These are phyloP conservation scores for Neoaliturus tenellus DNA, from an alignment of 2,888 invertebrate species.

Conservation along the genomic window DNA sequence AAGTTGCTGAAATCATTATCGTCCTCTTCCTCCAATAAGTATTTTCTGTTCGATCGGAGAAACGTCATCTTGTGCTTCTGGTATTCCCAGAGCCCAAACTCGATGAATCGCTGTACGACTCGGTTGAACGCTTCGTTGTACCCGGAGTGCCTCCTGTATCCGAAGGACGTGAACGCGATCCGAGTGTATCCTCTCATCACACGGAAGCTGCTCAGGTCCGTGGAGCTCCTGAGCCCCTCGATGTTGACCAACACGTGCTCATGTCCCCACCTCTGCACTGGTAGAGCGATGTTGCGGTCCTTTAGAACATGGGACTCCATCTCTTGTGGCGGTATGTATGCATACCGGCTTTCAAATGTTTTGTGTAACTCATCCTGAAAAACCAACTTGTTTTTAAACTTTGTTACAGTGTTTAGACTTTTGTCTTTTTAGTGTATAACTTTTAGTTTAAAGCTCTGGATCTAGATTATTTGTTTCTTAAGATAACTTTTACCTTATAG, in stretches of 20 bases:
- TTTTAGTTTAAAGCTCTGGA: too few species aligned
- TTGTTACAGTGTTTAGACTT: too few species aligned
- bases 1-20: not conserved
- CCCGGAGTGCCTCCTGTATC: not conserved
- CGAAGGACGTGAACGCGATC: slow-evolving; percentile 15
- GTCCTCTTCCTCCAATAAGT: not conserved
- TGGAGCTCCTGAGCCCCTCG: not conserved
- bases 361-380: not conserved
- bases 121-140: not conserved
- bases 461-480: too few species aligned
- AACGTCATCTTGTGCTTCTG: not conserved
- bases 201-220: slow-evolving; percentile 7
- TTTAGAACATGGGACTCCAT: not conserved
- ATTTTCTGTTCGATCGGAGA: not conserved
- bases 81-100: not conserved
- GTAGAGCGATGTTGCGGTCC: not conserved
- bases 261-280: not conserved
- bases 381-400: too few species aligned
- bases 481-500: too few species aligned
- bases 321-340: not conserved
- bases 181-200: not conserved
- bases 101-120: not conserved
- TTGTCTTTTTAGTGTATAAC: too few species aligned
- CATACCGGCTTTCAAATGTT: not conserved
- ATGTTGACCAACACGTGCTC: not conserved